Evolutionary conservation across 1,140 invertebrate genomes (phyloP), one percentile per base, ranked within the genome.

Genomic region (Eulimnadia texana): DNA sequence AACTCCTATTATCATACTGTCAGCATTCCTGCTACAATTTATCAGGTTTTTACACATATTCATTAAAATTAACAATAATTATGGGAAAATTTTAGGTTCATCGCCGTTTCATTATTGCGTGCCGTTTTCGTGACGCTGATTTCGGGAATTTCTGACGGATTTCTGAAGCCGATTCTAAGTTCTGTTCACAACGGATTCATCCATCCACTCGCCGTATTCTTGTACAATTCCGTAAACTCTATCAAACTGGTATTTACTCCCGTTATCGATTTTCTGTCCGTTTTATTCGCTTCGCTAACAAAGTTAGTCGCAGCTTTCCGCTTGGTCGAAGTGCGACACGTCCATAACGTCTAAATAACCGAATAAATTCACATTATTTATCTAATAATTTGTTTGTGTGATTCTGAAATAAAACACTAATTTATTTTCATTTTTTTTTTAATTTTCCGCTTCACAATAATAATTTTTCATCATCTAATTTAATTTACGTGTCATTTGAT

Each of bases 291-390:
- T 23, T 22, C 23, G 13, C 22, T 33, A 22, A 42, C 42, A 20
- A 27, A 20, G 13, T 33, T 58, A 42, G 55, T 58, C 55, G 28
- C 55, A 10, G 55, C 55, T 24, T 58, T 58, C 19, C 55, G 55
- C 28, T 27, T 58, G 10, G 55, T 58, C 13, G 55, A 58, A 3
- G 42, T 58, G 22, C 55, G 55, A 25, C 42, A 27, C 16, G 28
- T 42, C 29, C 55, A 58, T 19, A 20, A 58, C 16, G 33, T 42
- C 6, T 42, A 16, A 42, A 9, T 42, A 16, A 42, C 16, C 16
- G 6, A 42, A 42, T n/a, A n/a, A n/a, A n/a, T n/a, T n/a, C n/a
- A n/a, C n/a, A n/a, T n/a, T n/a, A n/a, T n/a, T n/a, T n/a, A n/a
- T n/a, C n/a, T n/a, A n/a, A n/a, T n/a, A n/a, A n/a, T n/a, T n/a